Conservation (phyloP, 2,888 invertebrate genomes). For the Drosophila antonietae region DNA sequence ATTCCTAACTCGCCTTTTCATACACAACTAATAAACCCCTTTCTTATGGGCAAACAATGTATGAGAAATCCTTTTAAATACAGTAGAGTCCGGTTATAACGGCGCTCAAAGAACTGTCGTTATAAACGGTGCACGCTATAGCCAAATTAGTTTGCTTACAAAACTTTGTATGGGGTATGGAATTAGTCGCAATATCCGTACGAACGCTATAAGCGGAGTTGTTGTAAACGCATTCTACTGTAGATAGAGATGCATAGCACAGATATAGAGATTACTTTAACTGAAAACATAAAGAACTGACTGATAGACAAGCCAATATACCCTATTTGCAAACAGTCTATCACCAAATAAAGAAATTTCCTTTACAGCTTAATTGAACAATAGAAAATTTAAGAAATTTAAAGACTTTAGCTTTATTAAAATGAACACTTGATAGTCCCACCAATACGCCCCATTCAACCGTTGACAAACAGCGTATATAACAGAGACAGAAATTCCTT, state of each 20-base stretch:
- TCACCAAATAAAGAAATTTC: background rate
- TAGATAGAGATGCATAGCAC: no score
- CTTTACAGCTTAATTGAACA: background rate
- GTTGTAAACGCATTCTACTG: no score
- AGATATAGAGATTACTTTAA: background rate
- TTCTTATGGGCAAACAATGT: background rate
- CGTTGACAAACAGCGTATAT: background rate
- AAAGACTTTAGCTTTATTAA: background rate
- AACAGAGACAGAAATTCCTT: slow-evolving; percentile 58
- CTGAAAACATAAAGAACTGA: background rate
- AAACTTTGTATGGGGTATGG: no score
- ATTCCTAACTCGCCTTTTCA: background rate
- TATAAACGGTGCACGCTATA: no score
- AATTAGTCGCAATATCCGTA: no score
- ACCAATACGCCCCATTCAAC: background rate
- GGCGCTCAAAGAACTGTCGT: no score
- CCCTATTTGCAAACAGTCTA: background rate
- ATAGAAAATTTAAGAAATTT: background rate
- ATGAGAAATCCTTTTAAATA: no score
- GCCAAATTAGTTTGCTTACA: no score
- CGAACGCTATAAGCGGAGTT: no score
- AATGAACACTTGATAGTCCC: background rate
- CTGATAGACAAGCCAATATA: background rate
- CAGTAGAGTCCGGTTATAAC: no score
- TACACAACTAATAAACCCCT: background rate